These are phyloP conservation scores for Cephalopholis sonnerati DNA, from an alignment of 2,113 vertebrate genomes.

Conservation along the genomic window DNA sequence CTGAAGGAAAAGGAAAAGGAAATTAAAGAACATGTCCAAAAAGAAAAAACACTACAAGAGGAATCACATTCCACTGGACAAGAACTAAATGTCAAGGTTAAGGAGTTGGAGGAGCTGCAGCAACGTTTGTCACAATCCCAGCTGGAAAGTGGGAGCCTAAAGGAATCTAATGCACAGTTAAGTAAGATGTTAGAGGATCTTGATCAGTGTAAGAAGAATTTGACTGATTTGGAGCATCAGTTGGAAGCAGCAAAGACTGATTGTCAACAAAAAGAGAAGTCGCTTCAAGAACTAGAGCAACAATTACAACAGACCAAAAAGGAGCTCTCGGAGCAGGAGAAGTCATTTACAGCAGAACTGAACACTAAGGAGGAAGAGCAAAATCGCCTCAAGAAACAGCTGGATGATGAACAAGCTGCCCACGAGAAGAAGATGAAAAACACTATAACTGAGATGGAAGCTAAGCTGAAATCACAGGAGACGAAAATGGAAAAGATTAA, in stretches of 20 bases:
- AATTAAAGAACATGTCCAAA: slow-evolving; percentile 79
- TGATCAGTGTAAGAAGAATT: slow-evolving; percentile 77
- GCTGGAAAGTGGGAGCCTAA: slow-evolving; percentile 82
- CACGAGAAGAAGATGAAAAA: slow-evolving; percentile 83
- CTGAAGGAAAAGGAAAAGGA: slow-evolving; percentile 88
- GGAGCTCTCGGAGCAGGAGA: slow-evolving; percentile 85
- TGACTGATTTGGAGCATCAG: slow-evolving; percentile 80
- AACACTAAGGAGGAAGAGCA: slow-evolving; percentile 82
- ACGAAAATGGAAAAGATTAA: slow-evolving; percentile 91
- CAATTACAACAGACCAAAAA: slow-evolving; percentile 83
- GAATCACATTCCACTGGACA: slow-evolving; percentile 79
- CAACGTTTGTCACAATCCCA: slow-evolving; percentile 78
- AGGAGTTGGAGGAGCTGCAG: slow-evolving; percentile 84
- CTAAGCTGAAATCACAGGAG: slow-evolving; percentile 90
- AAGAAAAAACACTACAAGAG: slow-evolving; percentile 82
- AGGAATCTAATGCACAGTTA: slow-evolving; percentile 73
- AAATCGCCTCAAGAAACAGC: slow-evolving; percentile 78
- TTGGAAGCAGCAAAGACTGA: slow-evolving; percentile 83
- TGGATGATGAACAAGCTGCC: slow-evolving; percentile 85
- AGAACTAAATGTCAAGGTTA: slow-evolving; percentile 81
- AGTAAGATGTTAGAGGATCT: slow-evolving; percentile 81
- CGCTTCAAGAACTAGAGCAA: slow-evolving; percentile 77
- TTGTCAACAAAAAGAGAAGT: slow-evolving; percentile 80
- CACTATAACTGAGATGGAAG: slow-evolving; percentile 87
- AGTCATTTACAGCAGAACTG: slow-evolving; percentile 77